These are phyloP conservation scores for Physella acuta DNA, from an alignment of 1,140 invertebrate genomes.

Conservation along the genomic window DNA sequence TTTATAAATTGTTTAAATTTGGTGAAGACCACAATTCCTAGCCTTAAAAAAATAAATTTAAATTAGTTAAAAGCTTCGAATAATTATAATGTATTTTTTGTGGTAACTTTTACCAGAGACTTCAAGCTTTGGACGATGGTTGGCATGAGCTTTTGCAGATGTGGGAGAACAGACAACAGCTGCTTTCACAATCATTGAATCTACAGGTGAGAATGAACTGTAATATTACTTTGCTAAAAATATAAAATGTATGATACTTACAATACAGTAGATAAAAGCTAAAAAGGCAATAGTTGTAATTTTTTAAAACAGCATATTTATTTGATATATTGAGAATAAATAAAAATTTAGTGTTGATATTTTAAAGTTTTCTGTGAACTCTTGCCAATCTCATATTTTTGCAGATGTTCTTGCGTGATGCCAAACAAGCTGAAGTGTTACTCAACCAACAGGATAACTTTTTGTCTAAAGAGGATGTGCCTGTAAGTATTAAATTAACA, in stretches of 20 bases:
- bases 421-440: slow-evolving; percentile 94
- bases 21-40: too few relatives aligned
- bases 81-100: too few relatives aligned
- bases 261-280: too few relatives aligned
- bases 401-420: slow-evolving; percentile 94
- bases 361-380: background rate
- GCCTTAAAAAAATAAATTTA: too few relatives aligned
- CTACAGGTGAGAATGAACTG: slow-evolving; percentile 60
- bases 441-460: slow-evolving; percentile 97
- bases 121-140: slow-evolving; percentile 96
- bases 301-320: too few relatives aligned
- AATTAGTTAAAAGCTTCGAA: too few relatives aligned
- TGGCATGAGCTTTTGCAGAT: slow-evolving; percentile 99
- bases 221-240: too few relatives aligned
- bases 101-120: slow-evolving; percentile 67
- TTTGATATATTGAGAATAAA: too few relatives aligned
- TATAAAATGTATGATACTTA: too few relatives aligned
- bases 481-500: slow-evolving; percentile 62
- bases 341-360: too few relatives aligned
- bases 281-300: too few relatives aligned
- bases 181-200: slow-evolving; percentile 87
- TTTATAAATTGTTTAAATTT: too few relatives aligned
- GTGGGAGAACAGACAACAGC: slow-evolving; percentile 97
- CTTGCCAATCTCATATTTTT: slow-evolving; percentile 19
- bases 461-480: slow-evolving; percentile 91